Percentiles rank a stretch among this genome's conserved stretches.
phyloP scores from a whole-genome alignment of 2,113 vertebrate species.

The Psittacula cyanocephala region DNA sequence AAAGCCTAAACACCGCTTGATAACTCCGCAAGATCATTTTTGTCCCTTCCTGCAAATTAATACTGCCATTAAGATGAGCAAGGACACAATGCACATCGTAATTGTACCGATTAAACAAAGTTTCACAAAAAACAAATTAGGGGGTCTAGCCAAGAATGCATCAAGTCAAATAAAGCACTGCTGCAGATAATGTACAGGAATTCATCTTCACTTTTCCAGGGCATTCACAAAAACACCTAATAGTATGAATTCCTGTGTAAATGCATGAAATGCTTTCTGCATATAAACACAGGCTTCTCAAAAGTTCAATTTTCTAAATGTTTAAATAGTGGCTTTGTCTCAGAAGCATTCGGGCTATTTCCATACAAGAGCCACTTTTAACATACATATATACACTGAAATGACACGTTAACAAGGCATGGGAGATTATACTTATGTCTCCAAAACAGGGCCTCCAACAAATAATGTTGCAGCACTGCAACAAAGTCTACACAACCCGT shows the following conservation, averaged over 20 bases:
- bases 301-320: not conserved
- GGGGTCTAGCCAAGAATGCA: conserved; percentile 11
- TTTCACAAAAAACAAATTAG: conserved; percentile 25
- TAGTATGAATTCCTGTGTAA: not conserved
- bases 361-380: not conserved
- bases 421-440: not conserved
- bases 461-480: not conserved
- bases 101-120: conserved; percentile 46
- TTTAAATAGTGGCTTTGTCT: conserved; percentile 21
- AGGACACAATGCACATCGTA: conserved; percentile 34
- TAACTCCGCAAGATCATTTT: conserved; percentile 60
- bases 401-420: not conserved
- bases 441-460: not conserved
- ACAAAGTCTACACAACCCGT: not conserved
- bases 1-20: conserved; percentile 54
- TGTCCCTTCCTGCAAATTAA: conserved; percentile 66
- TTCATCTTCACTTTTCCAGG: not conserved
- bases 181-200: not conserved
- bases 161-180: not conserved
- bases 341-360: not conserved
- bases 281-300: not conserved
- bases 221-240: not conserved
- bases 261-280: not conserved
- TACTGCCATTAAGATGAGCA: conserved; percentile 57
- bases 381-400: not conserved